Evolutionary conservation across 2,113 vertebrate genomes (phyloP).

Genomic region (Hypocryptadius cinnamomeus): DNA sequence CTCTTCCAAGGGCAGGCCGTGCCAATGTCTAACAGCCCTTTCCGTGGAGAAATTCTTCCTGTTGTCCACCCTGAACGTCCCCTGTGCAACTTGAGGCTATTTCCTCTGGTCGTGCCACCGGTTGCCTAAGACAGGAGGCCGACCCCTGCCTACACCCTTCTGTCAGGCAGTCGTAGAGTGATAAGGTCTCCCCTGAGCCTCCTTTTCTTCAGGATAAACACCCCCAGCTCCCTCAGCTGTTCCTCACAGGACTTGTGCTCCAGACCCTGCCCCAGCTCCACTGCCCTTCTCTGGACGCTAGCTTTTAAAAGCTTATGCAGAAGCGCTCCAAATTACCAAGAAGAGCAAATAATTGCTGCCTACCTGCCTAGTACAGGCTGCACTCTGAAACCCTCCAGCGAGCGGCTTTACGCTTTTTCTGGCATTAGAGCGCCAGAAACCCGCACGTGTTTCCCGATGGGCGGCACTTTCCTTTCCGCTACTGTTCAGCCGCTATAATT

Average conservation of each 20-base stretch:
- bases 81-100: not conserved
- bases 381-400: accelerated
- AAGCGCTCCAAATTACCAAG: not conserved
- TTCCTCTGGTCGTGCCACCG: accelerated
- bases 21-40: not conserved
- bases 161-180: accelerated
- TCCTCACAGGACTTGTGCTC: not conserved
- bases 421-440: not conserved
- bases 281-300: accelerated
- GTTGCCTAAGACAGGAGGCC: too few relatives aligned
- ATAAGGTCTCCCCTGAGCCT: not conserved
- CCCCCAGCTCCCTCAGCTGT: not conserved
- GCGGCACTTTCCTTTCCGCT: accelerated
- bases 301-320: accelerated
- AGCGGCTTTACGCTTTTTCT: accelerated
- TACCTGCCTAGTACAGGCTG: accelerated
- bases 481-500: not conserved
- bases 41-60: not conserved
- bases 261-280: not conserved
- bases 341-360: accelerated
- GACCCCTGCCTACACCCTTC: accelerated
- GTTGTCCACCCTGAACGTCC: not conserved
- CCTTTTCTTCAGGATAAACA: not conserved
- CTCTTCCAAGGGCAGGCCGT: too few relatives aligned
- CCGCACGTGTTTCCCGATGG: accelerated